A percentile compares a stretch with the other conserved stretches of the same genome.
Conservation (phyloP, 2,888 invertebrate species). For the Cataglyphis rosenhaueri region DNA sequence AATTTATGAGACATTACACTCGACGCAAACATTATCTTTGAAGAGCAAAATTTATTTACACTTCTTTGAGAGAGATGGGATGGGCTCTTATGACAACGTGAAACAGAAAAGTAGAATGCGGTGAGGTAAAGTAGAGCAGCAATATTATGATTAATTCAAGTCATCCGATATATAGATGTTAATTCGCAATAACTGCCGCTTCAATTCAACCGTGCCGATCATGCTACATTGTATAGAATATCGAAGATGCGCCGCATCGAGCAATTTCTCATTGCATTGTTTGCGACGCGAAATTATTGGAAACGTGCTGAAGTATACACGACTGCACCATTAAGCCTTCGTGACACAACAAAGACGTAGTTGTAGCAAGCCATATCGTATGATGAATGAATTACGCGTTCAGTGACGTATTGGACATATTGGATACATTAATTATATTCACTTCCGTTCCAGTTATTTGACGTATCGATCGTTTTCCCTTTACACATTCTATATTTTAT, state of each 20-base stretch:
- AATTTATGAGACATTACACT: not conserved
- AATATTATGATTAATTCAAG: conserved; percentile 8
- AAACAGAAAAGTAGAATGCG: conserved; percentile 15
- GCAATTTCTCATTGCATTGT: conserved; percentile 58
- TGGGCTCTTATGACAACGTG: not conserved
- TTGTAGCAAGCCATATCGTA: conserved; percentile 65
- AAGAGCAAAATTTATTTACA: conserved; percentile 1
- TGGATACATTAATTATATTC: conserved; percentile 63
- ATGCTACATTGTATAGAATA: conserved; percentile 43
- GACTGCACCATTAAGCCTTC: conserved; percentile 61
- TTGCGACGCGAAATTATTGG: conserved; percentile 67
- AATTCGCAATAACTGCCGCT: conserved; percentile 63
- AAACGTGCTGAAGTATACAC: conserved; percentile 67
- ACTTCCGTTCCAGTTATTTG: not conserved
- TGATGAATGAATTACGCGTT: conserved; percentile 60
- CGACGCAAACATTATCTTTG: not conserved
- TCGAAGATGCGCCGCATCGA: conserved; percentile 58
- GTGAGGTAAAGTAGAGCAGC: not conserved
- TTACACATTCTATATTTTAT: not conserved
- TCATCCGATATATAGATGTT: conserved; percentile 17
- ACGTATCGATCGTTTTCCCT: not conserved
- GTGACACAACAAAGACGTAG: conserved; percentile 66
- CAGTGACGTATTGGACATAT: conserved; percentile 17
- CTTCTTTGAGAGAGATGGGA: not conserved
- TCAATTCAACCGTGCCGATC: conserved; percentile 32